A percentile compares a stretch with the other conserved stretches of the same genome.
Evolutionary conservation across 2,113 vertebrate genomes (phyloP).

Genomic region (Sylvicapra grimmia): DNA sequence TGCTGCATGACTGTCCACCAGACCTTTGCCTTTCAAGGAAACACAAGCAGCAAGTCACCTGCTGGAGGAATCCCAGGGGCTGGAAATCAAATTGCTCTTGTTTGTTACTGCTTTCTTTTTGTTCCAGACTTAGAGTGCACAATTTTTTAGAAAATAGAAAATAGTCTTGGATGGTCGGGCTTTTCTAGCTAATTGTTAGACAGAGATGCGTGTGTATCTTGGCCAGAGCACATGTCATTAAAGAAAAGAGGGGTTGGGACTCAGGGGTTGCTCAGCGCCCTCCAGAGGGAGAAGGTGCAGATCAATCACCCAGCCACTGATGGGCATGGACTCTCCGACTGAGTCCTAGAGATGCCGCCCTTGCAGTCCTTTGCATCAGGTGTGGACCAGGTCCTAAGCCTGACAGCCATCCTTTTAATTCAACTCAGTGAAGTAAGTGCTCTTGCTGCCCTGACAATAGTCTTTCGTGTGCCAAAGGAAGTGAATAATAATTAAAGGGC

Average conservation of each 20-base stretch:
- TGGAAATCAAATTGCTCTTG: background rate
- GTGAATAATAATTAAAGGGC: conserved; percentile 48
- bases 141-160: background rate
- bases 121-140: background rate
- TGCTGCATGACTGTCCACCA: rapidly evolving
- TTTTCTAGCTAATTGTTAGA: background rate
- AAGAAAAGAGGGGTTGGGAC: background rate
- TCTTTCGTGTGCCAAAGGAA: background rate
- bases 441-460: background rate
- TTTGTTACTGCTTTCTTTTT: background rate
- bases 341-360: rapidly evolving
- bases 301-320: too few relatives aligned
- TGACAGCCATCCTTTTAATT: background rate
- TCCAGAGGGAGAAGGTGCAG: background rate
- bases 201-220: background rate
- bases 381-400: background rate
- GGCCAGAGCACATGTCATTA: background rate
- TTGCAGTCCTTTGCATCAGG: background rate
- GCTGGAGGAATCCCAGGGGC: background rate
- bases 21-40: background rate
- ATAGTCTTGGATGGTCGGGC: background rate
- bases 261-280: background rate
- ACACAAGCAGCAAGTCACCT: background rate
- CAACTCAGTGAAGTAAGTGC: background rate
- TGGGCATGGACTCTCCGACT: background rate